Base-by-base conservation (phyloP, 2,888 invertebrate species). In the Uropetala carovei region DNA sequence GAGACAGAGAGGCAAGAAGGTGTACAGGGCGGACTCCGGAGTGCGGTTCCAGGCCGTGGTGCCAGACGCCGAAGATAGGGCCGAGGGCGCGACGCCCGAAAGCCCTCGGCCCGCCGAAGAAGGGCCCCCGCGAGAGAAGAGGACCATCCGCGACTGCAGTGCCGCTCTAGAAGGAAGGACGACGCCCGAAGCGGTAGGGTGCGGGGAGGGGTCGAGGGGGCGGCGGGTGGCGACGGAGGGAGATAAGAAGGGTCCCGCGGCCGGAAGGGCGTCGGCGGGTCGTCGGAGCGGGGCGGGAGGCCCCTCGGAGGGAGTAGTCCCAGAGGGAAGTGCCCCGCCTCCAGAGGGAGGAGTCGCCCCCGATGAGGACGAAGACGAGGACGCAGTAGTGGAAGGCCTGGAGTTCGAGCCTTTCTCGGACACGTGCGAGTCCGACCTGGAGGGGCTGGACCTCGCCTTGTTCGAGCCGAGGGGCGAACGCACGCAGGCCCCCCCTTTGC, bases 361-460 rank as follows among this genome's bases (percentile, higher is more conserved):
- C 92, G 43, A 43, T 3, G 93, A 92, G 10, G 93, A 93, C 92
- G 93, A 93, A 91, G 93, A 93, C 27, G 93, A 93, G 81, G 93
- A 92, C 82, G 92, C 93, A 18, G 95, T 96, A 57, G 96, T 96
- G 94, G 96, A 96, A 93, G 96, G 96, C 93, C 96, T 96, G 93
- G 96, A 96, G 94, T 95, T 96, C 93, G 96, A 96, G 93, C 96
- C 96, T 93, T 96, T 96, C 94, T 96, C 96, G 93, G 96, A 96
- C 92, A 94, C 94, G 68, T 93, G 93, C 85, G 94, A 93, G 59
- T 93, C 93, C 94, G 97, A 97, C 94, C 96, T 97, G 96, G 97
- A 97, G 93, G 97, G 97, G 93, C 95, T 97, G 93, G 97, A 97
- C 95, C 95, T 97, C 94, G 95, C 96, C 93, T 95, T 97, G 93